phyloP scores from a whole-genome alignment of 2,797 vertebrate genomes.

The Chromis chromis region DNA sequence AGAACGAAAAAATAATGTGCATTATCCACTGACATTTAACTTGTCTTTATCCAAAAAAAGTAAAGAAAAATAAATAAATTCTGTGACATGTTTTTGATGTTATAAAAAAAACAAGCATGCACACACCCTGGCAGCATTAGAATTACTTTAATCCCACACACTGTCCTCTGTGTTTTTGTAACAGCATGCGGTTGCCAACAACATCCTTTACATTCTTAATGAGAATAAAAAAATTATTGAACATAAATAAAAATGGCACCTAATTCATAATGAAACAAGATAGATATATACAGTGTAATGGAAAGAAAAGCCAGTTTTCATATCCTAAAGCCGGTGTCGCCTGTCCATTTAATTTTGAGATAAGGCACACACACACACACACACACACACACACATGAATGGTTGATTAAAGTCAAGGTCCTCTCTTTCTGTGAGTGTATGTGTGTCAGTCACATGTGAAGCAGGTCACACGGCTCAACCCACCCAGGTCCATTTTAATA shows the following conservation, averaged over 20 bases:
- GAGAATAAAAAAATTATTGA: constrained; percentile 2
- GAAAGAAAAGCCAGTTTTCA: background rate
- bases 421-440: background rate
- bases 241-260: constrained; percentile 23
- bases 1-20: background rate
- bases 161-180: background rate
- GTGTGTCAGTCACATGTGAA: constrained; percentile 5
- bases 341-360: constrained; percentile 6
- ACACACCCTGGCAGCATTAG: constrained; percentile 2
- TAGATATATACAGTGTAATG: background rate
- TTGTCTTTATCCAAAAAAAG: background rate
- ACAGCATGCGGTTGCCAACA: background rate
- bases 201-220: constrained; percentile 15
- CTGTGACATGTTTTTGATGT: background rate
- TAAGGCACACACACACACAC: background rate
- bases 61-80: background rate
- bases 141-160: background rate
- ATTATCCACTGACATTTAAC: background rate
- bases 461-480: constrained; percentile 1
- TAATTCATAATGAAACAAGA: background rate
- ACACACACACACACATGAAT: background rate
- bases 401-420: constrained; percentile 12
- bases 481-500: background rate
- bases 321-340: no score
- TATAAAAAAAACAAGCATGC: background rate